Conservation (phyloP, 2,113 vertebrate genomes). For the human region GRCh38 chr2:153341001-153341500, state of each 20-base stretch:
- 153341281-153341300: not conserved
- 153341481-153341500: constrained; percentile 27
- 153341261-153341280: not conserved
- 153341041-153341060: not conserved
- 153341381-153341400: not conserved
- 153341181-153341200: not conserved
- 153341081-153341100: not conserved
- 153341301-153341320: not conserved
- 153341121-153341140: not conserved
- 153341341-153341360: not conserved
- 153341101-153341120: not conserved
- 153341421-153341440: constrained; percentile 9
- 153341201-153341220: not conserved
- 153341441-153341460: constrained; percentile 16
- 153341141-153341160: not conserved
- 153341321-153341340: not conserved
- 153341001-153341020: not conserved
- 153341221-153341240: not conserved
- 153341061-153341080: not conserved
- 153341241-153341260: not conserved
- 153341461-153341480: constrained; percentile 33
- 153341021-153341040: not conserved
- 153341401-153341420: constrained; percentile 44
- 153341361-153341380: not conserved
- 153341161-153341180: not conserved